Base-by-base conservation (phyloP, 2,888 invertebrate species). In the Drosophila atroscutellata region DNA sequence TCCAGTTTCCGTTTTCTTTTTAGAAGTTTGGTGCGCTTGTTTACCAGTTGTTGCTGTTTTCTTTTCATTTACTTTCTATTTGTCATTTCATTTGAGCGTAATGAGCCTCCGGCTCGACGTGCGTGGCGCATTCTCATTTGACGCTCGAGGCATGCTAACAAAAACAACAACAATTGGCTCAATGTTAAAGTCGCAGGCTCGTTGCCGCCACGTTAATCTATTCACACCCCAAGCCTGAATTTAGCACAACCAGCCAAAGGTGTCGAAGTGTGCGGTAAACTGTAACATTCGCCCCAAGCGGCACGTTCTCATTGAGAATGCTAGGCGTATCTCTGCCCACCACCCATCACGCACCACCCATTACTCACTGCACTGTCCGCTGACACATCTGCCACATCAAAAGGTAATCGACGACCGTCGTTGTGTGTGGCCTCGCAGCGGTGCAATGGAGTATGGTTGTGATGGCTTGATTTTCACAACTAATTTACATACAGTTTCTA, bases 181-280 rank as follows among this genome's bases (percentile, higher is more conserved):
- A 72, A 51, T 69, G 71, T 72, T 56, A 60, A 61, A 57, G 82
- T 59, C 67, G 24, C 50, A 70, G 37, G 60, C 45, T 34, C 61
- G 37, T 61, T 51, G 73, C 65, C 63, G 66, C 83, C 89, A 88
- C 72, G 78, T 90, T 90, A 86, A 86, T 86, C 90, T 90, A 90
- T 90, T 86, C 90, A 86, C 85, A 90, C 84, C 86, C 86, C 84
- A 72, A 77, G 84, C 74, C 59, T 62, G 66, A 28, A 45, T 45
- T 24, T 24, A 2, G 20, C 54, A 39, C 51, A 36, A 11, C 26
- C 34, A 18, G 3, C 47, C 64, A 55, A 51, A 84, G 90, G 84
- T 88, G 84, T 72, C 64, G 75, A 78, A 71, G 68, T 78, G 72
- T 86, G 90, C 71, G 90, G 86, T 83, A 76, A 86, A 67, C 73